phyloP scores from a whole-genome alignment of 2,113 vertebrate species.

The Ceyx melanurus region DNA sequence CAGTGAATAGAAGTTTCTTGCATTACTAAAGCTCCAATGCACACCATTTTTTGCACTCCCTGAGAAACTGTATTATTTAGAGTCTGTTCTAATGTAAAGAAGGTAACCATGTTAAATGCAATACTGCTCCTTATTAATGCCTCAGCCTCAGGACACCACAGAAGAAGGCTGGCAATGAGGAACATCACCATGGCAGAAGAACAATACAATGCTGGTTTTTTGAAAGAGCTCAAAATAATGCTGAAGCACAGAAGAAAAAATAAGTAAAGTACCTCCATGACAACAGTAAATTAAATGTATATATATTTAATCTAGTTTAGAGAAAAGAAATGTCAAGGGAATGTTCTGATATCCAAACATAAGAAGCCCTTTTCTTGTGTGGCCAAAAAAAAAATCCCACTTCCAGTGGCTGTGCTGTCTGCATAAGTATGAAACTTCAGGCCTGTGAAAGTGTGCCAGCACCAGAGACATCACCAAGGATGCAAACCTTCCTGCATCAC shows the following conservation, averaged over 20 bases:
- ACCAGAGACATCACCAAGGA: neutral
- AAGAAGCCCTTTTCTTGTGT: neutral
- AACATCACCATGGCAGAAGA: neutral
- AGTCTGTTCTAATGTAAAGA: neutral
- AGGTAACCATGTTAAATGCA: neutral
- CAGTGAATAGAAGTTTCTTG: neutral
- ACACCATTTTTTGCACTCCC: slow-evolving; percentile 13
- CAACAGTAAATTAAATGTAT: neutral
- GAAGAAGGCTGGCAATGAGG: neutral
- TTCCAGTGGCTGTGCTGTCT: neutral
- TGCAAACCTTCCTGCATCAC: neutral
- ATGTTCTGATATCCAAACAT: neutral
- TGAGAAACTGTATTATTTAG: neutral
- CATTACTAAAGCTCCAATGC: neutral
- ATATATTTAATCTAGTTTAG: neutral
- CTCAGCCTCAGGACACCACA: neutral
- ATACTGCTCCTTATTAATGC: neutral
- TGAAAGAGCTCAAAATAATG: slow-evolving; percentile 52
- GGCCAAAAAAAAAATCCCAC: neutral
- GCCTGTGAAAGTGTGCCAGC: neutral
- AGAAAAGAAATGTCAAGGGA: neutral
- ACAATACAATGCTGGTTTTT: neutral
- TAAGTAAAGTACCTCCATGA: neutral
- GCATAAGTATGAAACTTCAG: neutral
- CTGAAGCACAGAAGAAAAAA: neutral